Percentiles rank a stretch among this genome's conserved stretches.
These are phyloP conservation scores for Sepioteuthis lessoniana DNA, from an alignment of 2,888 invertebrate species.

Conservation along the genomic window DNA sequence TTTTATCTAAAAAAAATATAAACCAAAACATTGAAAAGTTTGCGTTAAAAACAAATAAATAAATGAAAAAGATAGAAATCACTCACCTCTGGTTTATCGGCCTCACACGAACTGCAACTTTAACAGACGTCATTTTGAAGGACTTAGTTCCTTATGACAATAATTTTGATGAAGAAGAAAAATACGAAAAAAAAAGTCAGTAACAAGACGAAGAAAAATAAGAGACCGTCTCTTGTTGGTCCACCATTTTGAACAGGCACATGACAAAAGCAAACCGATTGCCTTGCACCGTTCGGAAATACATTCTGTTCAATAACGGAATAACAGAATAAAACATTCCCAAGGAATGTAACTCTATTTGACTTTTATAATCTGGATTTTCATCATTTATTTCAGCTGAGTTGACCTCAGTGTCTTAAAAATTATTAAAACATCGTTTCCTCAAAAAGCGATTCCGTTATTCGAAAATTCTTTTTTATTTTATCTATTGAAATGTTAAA, in stretches of 20 bases:
- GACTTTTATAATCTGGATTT: neutral
- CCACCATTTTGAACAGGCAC: conserved; percentile 37
- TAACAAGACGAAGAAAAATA: neutral
- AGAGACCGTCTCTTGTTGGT: neutral
- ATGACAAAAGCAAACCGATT: neutral
- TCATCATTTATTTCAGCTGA: no score
- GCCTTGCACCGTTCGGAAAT: conserved; percentile 2
- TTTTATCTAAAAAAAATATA: neutral
- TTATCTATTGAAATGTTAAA: no score
- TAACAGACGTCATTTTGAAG: conserved; percentile 85
- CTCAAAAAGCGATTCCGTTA: no score
- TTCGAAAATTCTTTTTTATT: no score
- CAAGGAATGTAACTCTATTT: neutral
- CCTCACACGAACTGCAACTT: conserved; percentile 72
- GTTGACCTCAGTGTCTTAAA: no score
- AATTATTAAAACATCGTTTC: no score
- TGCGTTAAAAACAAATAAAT: neutral
- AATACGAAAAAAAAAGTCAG: neutral
- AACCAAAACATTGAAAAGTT: neutral
- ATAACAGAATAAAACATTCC: neutral
- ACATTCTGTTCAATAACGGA: neutral
- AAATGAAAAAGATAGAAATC: neutral
- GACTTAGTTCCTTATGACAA: neutral
- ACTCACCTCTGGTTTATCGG: conserved; percentile 69
- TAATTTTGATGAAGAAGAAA: neutral